These are phyloP conservation scores for Pampus argenteus DNA, from an alignment of 2,797 vertebrate species.

Conservation along the genomic window DNA sequence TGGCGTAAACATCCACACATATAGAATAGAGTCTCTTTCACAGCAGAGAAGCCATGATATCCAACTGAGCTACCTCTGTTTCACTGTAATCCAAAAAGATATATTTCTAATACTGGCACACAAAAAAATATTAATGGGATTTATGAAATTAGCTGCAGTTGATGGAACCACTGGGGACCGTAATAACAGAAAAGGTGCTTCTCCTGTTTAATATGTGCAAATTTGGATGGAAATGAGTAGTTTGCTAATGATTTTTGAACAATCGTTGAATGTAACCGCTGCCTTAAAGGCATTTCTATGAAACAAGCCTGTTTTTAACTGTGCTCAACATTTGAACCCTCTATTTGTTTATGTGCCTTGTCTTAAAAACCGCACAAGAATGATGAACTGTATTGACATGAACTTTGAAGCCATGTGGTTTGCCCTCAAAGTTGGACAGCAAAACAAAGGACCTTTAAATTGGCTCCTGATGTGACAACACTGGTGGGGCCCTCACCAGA, in stretches of 20 bases:
- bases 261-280: constrained; percentile 14
- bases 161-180: constrained; percentile 53
- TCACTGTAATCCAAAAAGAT: constrained; percentile 63
- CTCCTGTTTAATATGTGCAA: constrained; percentile 36
- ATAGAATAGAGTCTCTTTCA: constrained; percentile 83
- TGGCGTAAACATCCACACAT: constrained; percentile 95
- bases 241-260: constrained; percentile 25
- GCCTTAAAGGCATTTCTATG: background rate
- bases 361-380: constrained; percentile 43
- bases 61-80: constrained; percentile 61
- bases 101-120: constrained; percentile 43
- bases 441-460: constrained; percentile 94
- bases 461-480: constrained; percentile 96
- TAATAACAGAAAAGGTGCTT: constrained; percentile 53
- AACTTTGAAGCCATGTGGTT: constrained; percentile 78
- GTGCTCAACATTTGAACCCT: constrained; percentile 17
- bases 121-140: constrained; percentile 64
- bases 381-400: constrained; percentile 54
- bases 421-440: constrained; percentile 88
- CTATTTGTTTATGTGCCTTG: constrained; percentile 49
- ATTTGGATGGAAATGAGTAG: constrained; percentile 34
- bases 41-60: constrained; percentile 81
- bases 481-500: constrained; percentile 90
- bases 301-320: constrained; percentile 13
- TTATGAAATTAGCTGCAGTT: constrained; percentile 68